Percentiles rank a stretch among this genome's conserved stretches.
Evolutionary conservation across 2,113 vertebrate genomes (phyloP).

Genomic region (Ornithorhynchus anatinus): DNA sequence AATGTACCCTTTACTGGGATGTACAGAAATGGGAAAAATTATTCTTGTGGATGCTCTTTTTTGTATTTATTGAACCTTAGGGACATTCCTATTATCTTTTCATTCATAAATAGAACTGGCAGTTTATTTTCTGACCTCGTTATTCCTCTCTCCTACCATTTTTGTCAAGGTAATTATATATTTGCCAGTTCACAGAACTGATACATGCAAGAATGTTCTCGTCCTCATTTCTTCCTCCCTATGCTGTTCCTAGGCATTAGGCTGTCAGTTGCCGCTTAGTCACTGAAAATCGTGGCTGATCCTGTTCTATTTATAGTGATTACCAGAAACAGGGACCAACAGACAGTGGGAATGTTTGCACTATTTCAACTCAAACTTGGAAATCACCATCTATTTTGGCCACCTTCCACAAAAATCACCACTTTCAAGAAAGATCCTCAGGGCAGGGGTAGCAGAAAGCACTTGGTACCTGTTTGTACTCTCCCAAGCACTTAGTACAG

Average conservation of each 20-base stretch:
- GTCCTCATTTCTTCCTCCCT: background rate
- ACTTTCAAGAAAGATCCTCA: background rate
- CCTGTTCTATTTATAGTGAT: constrained; percentile 16
- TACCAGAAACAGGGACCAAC: constrained; percentile 23
- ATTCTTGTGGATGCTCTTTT: background rate
- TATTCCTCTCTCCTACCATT: background rate
- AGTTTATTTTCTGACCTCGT: background rate
- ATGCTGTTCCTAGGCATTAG: constrained; percentile 1
- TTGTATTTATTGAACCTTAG: no score
- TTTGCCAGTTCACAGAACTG: constrained; percentile 6
- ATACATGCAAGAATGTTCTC: background rate
- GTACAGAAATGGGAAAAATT: background rate
- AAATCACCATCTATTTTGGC: constrained; percentile 13
- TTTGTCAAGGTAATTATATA: constrained; percentile 14
- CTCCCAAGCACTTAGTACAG: no score
- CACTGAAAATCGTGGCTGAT: constrained; percentile 12
- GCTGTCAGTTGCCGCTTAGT: background rate
- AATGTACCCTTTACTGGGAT: no score
- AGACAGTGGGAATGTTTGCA: background rate
- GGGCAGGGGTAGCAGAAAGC: background rate
- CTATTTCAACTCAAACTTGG: constrained; percentile 17
- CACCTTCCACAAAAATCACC: constrained; percentile 2
- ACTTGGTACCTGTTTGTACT: background rate
- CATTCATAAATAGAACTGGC: constrained; percentile 37
- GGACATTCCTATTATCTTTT: constrained; percentile 24